phyloP scores from a whole-genome alignment of 2,113 vertebrate species.

The Periophthalmodon schlosseri region DNA sequence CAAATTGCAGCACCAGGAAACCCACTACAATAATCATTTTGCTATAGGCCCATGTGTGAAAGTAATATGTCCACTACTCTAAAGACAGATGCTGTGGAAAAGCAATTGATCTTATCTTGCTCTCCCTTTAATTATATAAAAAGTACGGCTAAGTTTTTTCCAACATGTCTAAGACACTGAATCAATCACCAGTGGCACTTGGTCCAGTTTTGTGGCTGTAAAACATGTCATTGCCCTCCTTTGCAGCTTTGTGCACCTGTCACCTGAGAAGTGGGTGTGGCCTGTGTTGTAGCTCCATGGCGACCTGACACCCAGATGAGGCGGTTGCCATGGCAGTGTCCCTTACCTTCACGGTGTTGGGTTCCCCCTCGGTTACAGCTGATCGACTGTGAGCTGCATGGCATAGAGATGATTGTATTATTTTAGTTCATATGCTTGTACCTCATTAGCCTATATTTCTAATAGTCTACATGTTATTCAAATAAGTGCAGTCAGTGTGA shows the following conservation, averaged over 20 bases:
- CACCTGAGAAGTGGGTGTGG: conserved; percentile 49
- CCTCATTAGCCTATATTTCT: not conserved
- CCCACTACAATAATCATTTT: conserved; percentile 44
- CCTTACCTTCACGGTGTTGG: conserved; percentile 36
- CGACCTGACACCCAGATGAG: conserved; percentile 52
- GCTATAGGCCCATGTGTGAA: not conserved
- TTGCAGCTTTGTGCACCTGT: conserved; percentile 41
- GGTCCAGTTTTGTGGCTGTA: conserved; percentile 17
- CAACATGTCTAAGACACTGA: too few species aligned
- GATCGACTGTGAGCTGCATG: conserved; percentile 8
- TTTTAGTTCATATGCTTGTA: not conserved
- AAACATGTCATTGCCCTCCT: conserved; percentile 9
- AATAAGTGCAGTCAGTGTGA: not conserved
- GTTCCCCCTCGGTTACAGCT: conserved; percentile 25
- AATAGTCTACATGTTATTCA: not conserved
- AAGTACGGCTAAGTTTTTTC: not conserved
- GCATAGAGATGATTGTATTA: not conserved
- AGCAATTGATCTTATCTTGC: too few species aligned
- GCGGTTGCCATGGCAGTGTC: conserved; percentile 38
- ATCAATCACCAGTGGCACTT: not conserved
- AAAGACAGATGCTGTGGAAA: not conserved
- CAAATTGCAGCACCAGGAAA: conserved; percentile 33
- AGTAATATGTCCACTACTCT: not conserved
- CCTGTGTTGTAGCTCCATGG: conserved; percentile 16
- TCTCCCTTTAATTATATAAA: not conserved